Percentiles rank a stretch among this genome's conserved stretches.
Evolutionary conservation across 2,113 vertebrate species (phyloP).

Genomic region (Muscicapa adusta): DNA sequence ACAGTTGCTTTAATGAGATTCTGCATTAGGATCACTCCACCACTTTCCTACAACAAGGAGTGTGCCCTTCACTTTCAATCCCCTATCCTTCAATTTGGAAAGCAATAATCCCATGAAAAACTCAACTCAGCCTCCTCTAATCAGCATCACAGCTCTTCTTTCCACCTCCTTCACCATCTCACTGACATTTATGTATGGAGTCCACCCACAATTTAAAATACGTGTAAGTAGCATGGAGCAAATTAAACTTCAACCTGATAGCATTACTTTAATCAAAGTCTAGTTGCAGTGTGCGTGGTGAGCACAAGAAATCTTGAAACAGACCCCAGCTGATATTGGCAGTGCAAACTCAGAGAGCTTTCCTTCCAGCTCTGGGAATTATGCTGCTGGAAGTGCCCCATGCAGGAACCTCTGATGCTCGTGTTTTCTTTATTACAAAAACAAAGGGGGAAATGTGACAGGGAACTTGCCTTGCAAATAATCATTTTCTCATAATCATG

Average conservation of each 20-base stretch:
- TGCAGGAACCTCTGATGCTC: background rate
- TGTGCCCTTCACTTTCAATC: conserved; percentile 86
- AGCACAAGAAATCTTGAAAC: background rate
- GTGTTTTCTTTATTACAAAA: background rate
- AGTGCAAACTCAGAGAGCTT: background rate
- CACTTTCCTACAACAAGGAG: conserved; percentile 77
- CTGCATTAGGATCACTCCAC: conserved; percentile 85
- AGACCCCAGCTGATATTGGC: background rate
- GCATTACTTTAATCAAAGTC: background rate
- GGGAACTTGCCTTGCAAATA: background rate
- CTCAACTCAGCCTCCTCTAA: conserved; percentile 73
- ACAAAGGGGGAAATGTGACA: background rate
- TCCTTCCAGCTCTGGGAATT: background rate
- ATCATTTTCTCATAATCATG: too few species aligned
- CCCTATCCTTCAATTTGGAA: conserved; percentile 79
- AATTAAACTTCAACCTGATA: background rate
- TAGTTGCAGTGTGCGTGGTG: background rate
- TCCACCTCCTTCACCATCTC: conserved; percentile 13
- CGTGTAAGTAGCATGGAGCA: background rate
- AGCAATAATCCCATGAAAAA: conserved; percentile 81
- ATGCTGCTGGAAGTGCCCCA: background rate
- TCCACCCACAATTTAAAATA: background rate
- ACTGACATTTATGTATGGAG: conserved; percentile 11
- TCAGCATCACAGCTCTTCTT: conserved; percentile 59
- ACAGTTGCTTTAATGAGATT: conserved; percentile 97